Evolutionary conservation across 2,113 vertebrate species (phyloP).

Genomic region (Engraulis encrasicolus): DNA sequence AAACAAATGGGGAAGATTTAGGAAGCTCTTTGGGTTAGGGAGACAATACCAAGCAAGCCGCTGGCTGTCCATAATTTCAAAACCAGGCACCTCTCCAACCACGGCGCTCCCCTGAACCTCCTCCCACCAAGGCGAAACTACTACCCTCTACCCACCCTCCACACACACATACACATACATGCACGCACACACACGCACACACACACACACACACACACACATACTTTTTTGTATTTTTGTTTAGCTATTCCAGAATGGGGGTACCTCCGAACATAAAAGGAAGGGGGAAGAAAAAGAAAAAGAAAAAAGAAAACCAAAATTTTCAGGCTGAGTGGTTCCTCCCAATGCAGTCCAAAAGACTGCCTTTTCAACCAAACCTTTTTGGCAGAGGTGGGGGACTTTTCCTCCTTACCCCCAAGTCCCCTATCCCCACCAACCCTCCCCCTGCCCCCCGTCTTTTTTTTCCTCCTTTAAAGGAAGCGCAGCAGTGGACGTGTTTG

Average conservation of each 20-base stretch:
- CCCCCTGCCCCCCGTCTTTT: background rate
- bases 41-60: conserved; percentile 54
- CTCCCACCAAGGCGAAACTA: background rate
- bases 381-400: conserved; percentile 37
- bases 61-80: conserved; percentile 68
- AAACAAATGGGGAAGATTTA: conserved; percentile 59
- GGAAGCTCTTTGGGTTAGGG: conserved; percentile 41
- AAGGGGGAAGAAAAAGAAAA: conserved; percentile 64
- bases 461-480: conserved; percentile 63
- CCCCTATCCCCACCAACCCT: background rate
- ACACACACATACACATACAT: conserved; percentile 25
- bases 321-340: conserved; percentile 74
- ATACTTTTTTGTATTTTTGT: conserved; percentile 51
- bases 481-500: conserved; percentile 79
- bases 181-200: too few species aligned
- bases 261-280: conserved; percentile 59
- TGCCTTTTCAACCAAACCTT: conserved; percentile 60
- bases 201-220: too few species aligned
- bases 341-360: conserved; percentile 70
- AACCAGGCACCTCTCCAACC: conserved; percentile 41
- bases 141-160: background rate
- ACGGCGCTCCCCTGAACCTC: conserved; percentile 28
- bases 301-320: conserved; percentile 69
- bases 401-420: background rate
- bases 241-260: conserved; percentile 44